A percentile compares a stretch with the other conserved stretches of the same genome.
Evolutionary conservation across 92 coral and sea anemone genomes (phyloP).

Genomic region (Porites divaricata): DNA sequence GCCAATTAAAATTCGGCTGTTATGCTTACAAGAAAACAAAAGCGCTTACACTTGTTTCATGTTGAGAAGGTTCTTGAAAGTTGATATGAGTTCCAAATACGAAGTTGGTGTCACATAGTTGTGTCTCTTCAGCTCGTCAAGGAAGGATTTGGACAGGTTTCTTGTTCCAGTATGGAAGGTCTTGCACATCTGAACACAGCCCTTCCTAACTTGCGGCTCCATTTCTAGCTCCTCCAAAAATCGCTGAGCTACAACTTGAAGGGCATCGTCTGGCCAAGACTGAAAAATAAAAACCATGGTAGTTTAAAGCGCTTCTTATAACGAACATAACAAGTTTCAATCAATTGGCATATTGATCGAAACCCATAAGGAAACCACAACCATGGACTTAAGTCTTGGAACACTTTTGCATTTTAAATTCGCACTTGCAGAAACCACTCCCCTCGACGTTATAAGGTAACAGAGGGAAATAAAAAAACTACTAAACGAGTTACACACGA

Average conservation of each 20-base stretch:
- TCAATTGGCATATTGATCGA: background rate
- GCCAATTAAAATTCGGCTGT: no score
- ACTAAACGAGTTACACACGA: no score
- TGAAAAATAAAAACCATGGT: conserved; percentile 13
- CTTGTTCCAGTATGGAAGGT: conserved; percentile 94
- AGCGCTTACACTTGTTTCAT: conserved; percentile 93
- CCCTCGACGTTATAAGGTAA: no score
- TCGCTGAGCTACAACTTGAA: conserved; percentile 96
- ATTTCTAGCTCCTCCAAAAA: conserved; percentile 95
- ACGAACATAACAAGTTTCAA: background rate
- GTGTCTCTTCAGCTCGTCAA: conserved; percentile 93
- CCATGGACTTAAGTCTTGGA: no score
- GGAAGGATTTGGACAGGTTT: conserved; percentile 78
- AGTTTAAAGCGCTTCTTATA: no score
- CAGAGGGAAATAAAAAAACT: no score
- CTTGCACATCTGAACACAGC: conserved; percentile 98
- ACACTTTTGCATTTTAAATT: no score
- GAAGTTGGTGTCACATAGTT: conserved; percentile 99
- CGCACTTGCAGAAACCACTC: no score
- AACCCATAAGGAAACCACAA: no score
- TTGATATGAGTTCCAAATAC: conserved; percentile 93
- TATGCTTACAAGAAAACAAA: no score
- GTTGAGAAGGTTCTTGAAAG: conserved; percentile 93
- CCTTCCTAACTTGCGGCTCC: conserved; percentile 73
- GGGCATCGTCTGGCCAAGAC: conserved; percentile 99